A percentile compares a stretch with the other conserved stretches of the same genome.
Conservation (phyloP, 1,140 invertebrate genomes). For the Bombus cullumanus region DNA sequence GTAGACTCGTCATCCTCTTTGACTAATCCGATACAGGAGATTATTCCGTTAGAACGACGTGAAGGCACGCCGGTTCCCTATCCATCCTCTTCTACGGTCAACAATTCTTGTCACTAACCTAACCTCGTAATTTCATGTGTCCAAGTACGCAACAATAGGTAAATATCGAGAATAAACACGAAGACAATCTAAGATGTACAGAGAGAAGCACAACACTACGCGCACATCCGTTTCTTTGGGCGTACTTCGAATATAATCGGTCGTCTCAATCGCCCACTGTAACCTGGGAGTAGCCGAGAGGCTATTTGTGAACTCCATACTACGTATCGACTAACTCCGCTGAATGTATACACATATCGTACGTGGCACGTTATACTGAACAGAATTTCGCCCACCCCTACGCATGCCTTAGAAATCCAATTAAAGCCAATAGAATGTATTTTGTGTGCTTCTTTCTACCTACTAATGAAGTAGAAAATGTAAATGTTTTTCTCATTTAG, state of each 20-base stretch:
- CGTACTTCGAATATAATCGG: conserved; percentile 63
- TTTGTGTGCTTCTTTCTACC: background rate
- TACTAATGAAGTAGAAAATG: background rate
- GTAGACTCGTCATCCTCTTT: conserved; percentile 57
- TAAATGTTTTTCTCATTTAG: background rate
- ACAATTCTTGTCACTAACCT: conserved; percentile 14
- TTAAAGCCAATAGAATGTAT: background rate
- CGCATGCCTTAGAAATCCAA: conserved; percentile 22
- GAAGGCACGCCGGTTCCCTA: conserved; percentile 18
- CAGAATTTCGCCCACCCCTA: conserved; percentile 19
- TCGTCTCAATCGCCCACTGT: conserved; percentile 58
- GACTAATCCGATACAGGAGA: conserved; percentile 23
- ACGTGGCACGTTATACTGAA: conserved; percentile 29
- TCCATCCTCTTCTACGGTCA: background rate
- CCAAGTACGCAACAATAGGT: background rate
- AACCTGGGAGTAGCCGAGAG: conserved; percentile 55
- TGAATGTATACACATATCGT: conserved; percentile 2
- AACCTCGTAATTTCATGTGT: conserved; percentile 39
- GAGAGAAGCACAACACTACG: conserved; percentile 38
- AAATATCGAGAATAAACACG: background rate
- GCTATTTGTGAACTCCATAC: conserved; percentile 70
- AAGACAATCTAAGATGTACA: conserved; percentile 5
- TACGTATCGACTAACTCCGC: conserved; percentile 59
- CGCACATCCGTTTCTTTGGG: conserved; percentile 57
- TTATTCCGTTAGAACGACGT: conserved; percentile 53